Percentiles rank a stretch among this genome's conserved stretches.
phyloP scores from a whole-genome alignment of 2,797 vertebrate species.

The Hippopotamyrus pictus region DNA sequence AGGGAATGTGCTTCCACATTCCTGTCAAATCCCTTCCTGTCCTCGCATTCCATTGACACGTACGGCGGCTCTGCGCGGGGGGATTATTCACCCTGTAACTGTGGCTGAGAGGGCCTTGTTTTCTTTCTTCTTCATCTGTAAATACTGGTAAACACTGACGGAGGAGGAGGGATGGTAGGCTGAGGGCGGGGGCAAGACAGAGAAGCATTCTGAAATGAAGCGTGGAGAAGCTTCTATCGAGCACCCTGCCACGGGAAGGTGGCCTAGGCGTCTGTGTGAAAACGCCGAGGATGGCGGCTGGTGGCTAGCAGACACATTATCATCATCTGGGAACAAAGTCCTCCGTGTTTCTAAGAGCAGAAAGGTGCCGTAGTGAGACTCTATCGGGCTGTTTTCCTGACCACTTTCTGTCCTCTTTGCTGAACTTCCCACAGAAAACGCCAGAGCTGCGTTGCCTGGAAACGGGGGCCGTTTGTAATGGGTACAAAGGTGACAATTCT shows the following conservation, averaged over 20 bases:
- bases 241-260: neutral
- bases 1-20: neutral
- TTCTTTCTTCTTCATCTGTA: neutral
- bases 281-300: neutral
- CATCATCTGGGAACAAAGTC: neutral
- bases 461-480: neutral
- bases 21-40: neutral
- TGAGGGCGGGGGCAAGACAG: neutral
- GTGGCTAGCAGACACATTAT: neutral
- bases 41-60: neutral
- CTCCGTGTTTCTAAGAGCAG: neutral
- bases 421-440: neutral
- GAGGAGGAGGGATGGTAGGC: neutral
- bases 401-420: neutral
- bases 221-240: neutral
- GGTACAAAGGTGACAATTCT: slow-evolving; percentile 11
- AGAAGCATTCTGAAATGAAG: neutral
- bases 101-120: neutral
- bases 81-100: neutral
- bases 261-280: neutral
- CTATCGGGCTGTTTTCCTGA: neutral
- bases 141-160: neutral
- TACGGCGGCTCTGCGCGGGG: neutral
- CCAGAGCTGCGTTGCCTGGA: neutral
- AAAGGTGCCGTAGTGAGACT: neutral